phyloP scores from a whole-genome alignment of 2,113 vertebrate genomes.

The Sinocyclocheilus anshuiensis region DNA sequence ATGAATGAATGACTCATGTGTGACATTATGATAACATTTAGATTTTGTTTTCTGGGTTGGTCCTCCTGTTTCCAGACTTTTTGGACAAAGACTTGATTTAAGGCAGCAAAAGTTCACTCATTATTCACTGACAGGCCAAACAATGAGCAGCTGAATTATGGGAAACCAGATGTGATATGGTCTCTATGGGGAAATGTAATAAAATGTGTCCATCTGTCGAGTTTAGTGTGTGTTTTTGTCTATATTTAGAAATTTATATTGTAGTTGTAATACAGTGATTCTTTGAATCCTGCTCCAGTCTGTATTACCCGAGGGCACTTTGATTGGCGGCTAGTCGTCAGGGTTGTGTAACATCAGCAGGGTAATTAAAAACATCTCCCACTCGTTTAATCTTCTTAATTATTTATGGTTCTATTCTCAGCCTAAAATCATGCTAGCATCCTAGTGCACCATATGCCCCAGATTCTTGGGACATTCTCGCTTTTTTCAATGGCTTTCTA shows the following conservation, averaged over 20 bases:
- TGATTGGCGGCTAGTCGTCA: slow-evolving; percentile 3
- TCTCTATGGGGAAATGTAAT: background rate
- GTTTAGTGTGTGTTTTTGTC: background rate
- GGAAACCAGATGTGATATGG: slow-evolving; percentile 5
- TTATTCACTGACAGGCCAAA: background rate
- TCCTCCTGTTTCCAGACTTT: slow-evolving; percentile 20
- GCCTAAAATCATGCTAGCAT: slow-evolving; percentile 29
- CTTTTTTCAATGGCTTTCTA: background rate
- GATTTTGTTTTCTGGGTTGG: slow-evolving; percentile 9
- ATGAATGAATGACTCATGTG: background rate
- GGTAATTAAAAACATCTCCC: slow-evolving; percentile 32
- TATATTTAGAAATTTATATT: background rate
- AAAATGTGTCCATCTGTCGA: background rate
- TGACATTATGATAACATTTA: slow-evolving; percentile 46
- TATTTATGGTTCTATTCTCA: slow-evolving; percentile 37
- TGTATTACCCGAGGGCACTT: background rate
- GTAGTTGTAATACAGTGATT: background rate
- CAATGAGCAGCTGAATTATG: background rate
- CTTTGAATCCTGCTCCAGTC: background rate
- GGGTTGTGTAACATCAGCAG: slow-evolving; percentile 12
- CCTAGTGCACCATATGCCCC: slow-evolving; percentile 22
- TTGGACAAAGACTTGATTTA: slow-evolving; percentile 25
- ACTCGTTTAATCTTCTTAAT: slow-evolving; percentile 46
- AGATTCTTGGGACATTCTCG: slow-evolving; percentile 18
- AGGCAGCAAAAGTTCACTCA: slow-evolving; percentile 21